A percentile compares a stretch with the other conserved stretches of the same genome.
These are phyloP conservation scores for Hycleus phaleratus DNA, from an alignment of 1,140 invertebrate species.

Conservation along the genomic window DNA sequence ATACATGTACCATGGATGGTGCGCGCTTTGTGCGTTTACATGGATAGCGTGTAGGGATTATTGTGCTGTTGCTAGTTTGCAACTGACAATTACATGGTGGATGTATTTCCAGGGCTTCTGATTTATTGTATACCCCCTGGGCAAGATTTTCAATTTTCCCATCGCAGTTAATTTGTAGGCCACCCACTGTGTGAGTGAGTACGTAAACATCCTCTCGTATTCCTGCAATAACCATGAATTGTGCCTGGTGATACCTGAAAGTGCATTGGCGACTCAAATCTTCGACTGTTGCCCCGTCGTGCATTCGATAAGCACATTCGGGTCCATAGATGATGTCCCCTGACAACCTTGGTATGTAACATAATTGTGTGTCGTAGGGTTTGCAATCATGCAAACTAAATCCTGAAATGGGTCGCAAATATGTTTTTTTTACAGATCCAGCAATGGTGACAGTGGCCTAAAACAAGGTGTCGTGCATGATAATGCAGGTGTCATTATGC, in stretches of 20 bases:
- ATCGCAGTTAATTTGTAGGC: background rate
- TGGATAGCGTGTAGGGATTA: background rate
- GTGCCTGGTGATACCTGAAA: background rate
- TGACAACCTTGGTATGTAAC: background rate
- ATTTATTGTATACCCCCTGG: background rate
- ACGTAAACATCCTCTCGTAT: background rate
- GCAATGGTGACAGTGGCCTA: background rate
- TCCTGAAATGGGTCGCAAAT: background rate
- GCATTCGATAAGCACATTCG: background rate
- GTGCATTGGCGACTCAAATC: background rate
- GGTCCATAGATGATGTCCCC: background rate
- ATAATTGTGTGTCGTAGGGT: background rate
- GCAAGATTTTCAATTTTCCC: background rate
- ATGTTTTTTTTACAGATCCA: background rate
- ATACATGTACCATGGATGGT: background rate
- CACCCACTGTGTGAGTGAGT: background rate
- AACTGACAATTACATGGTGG: background rate
- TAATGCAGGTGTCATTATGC: constrained; percentile 16
- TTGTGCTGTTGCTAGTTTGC: background rate
- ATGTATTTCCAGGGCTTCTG: background rate
- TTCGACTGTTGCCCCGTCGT: background rate
- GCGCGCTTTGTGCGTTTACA: background rate
- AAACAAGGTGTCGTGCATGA: constrained; percentile 8
- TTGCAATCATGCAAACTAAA: background rate
- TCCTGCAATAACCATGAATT: background rate